Evolutionary conservation across 2,113 vertebrate genomes (phyloP).

Genomic region (Aix galericulata): DNA sequence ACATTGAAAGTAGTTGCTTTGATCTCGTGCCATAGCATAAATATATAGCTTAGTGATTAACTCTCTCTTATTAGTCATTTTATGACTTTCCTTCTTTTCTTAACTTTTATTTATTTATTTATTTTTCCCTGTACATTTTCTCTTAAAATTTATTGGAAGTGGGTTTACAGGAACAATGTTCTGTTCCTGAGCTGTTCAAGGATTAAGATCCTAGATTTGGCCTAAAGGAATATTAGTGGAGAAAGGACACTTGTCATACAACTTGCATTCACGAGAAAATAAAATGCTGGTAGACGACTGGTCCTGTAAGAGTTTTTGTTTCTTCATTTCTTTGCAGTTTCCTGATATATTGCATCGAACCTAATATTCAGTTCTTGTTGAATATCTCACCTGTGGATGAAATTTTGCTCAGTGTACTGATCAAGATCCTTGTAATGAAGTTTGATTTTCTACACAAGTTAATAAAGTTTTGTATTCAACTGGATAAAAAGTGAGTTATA

Average conservation of each 20-base stretch:
- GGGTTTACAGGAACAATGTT: background rate
- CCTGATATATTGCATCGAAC: background rate
- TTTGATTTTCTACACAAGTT: background rate
- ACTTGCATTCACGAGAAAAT: background rate
- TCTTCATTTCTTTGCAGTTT: background rate
- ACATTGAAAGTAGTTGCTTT: background rate
- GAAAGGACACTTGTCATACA: background rate
- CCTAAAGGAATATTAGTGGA: background rate
- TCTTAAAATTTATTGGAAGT: background rate
- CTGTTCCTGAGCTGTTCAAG: background rate
- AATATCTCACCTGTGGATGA: background rate
- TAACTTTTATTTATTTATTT: background rate
- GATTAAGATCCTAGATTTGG: background rate
- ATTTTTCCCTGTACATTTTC: background rate
- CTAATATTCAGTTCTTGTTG: background rate
- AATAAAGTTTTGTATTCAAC: background rate
- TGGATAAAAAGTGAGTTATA: background rate
- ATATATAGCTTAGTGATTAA: background rate
- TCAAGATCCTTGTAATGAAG: background rate
- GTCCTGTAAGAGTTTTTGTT: background rate
- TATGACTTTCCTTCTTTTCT: background rate
- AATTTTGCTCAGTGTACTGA: background rate
- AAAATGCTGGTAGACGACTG: background rate
- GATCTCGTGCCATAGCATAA: slow-evolving; percentile 38
- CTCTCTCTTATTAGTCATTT: background rate